Evolutionary conservation across 2,888 invertebrate genomes (phyloP).

Genomic region (Gortyna flavago): DNA sequence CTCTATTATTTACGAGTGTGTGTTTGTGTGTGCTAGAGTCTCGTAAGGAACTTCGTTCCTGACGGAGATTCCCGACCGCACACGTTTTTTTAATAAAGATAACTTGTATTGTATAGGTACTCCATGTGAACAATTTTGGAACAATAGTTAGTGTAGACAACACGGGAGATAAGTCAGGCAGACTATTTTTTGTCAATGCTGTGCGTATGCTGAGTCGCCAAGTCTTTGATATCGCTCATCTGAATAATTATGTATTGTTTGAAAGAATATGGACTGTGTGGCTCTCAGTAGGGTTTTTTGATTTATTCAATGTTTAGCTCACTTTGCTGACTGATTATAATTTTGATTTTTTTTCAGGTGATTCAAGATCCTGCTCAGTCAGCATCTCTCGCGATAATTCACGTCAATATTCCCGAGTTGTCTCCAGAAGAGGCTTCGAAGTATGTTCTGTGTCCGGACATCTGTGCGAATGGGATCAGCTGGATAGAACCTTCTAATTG

Average conservation of each 20-base stretch:
- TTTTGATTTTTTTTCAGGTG: conserved; percentile 71
- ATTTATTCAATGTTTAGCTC: no score
- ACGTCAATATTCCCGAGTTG: conserved; percentile 78
- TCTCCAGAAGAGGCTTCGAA: conserved; percentile 48
- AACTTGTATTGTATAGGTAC: not conserved
- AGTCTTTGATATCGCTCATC: not conserved
- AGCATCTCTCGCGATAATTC: conserved; percentile 77
- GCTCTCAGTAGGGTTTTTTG: not conserved
- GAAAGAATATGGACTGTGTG: not conserved
- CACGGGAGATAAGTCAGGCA: not conserved
- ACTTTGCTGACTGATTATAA: not conserved
- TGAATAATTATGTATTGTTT: not conserved
- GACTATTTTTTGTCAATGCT: not conserved
- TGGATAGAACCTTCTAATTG: conserved; percentile 75
- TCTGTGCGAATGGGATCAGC: conserved; percentile 66
- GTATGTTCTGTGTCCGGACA: conserved; percentile 73
- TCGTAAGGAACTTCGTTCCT: no score
- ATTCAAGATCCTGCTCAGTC: conserved; percentile 69
- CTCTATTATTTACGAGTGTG: no score
- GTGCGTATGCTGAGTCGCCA: not conserved
- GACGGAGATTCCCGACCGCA: no score
- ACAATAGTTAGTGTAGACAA: not conserved
- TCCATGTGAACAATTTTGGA: not conserved
- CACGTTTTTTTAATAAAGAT: not conserved
- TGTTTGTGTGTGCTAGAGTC: no score